Base-by-base conservation (phyloP, 92 coral and sea anemone genomes). In the Plumapathes pennacea region DNA sequence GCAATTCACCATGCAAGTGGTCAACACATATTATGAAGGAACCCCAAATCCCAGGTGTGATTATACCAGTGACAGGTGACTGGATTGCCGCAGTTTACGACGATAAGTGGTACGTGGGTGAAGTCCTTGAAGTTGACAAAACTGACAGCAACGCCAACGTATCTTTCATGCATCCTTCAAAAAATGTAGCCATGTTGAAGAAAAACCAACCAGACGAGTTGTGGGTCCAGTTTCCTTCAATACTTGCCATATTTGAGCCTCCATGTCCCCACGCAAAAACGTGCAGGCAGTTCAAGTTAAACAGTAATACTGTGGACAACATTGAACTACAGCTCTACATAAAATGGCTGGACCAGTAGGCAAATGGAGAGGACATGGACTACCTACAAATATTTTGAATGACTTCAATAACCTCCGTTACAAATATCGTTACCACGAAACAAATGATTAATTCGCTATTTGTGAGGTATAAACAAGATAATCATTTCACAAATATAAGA, bases 91-190 rank as follows among this genome's bases (percentile, higher is more conserved):
- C 72, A 2, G 58, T 43, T 12, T 54, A 62, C 44, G 60, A 64
- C 12, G 34, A 15, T 12, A 38, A 55, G n/a, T 74, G 68, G 82
- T 74, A 64, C 45, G 50, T 74, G 24, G 74, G 74, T 0, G 24
- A 64, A 47, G 74, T 55, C 1, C 10, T 19, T 26, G 60, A 46
- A 4, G 40, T 31, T 33, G 72, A 73, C 36, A 4, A 2, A 10
- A 51, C 13, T 0, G 64, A 62, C 22, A 32, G 8, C 18, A 42
- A 49, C 10, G 57, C 57, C 7, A 26, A 17, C 1, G 42, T 73
- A 17, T 31, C 57, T 22, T 47, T 51, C 20, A 58, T 71, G 61
- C 21, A 26, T 0, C 17, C 14, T 23, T 2, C 20, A 3, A 27
- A 18, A 29, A 48, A 15, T 23, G 38, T 46, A 36, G 38, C 22